Evolutionary conservation across 2,797 vertebrate species (phyloP).

Genomic region (Catostomus latipinnis): DNA sequence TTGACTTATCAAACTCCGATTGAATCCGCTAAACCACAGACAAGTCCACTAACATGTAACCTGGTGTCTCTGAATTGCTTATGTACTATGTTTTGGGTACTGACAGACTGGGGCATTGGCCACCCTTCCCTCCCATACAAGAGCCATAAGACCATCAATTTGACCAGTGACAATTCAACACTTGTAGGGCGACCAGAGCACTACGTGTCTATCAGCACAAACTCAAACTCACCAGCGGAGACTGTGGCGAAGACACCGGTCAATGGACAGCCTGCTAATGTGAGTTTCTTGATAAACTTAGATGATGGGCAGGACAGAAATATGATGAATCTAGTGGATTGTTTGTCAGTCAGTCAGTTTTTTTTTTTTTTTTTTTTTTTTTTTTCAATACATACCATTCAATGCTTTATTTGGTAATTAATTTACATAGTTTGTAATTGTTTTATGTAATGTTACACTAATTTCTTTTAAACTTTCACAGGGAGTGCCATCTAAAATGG

Average conservation of each 20-base stretch:
- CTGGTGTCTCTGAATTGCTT: slow-evolving; percentile 21
- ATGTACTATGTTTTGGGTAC: slow-evolving; percentile 58
- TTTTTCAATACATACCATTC: not conserved
- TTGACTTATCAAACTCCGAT: not conserved
- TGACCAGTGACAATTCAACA: slow-evolving; percentile 86
- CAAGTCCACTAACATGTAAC: slow-evolving; percentile 10
- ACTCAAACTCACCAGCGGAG: slow-evolving; percentile 66
- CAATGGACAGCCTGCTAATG: slow-evolving; percentile 70
- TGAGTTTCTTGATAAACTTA: slow-evolving; percentile 69
- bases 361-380: too few species aligned
- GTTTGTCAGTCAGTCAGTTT: not conserved
- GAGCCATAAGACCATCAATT: slow-evolving; percentile 90
- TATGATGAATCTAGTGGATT: not conserved
- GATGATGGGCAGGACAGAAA: not conserved
- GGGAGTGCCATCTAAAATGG: slow-evolving; percentile 76
- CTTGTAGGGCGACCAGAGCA: slow-evolving; percentile 85
- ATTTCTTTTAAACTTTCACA: slow-evolving; percentile 60
- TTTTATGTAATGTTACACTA: slow-evolving; percentile 11
- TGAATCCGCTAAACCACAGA: not conserved
- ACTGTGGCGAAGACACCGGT: slow-evolving; percentile 67
- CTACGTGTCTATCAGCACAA: slow-evolving; percentile 78
- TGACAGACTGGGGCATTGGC: slow-evolving; percentile 86
- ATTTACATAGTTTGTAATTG: not conserved
- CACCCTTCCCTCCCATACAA: slow-evolving; percentile 82
- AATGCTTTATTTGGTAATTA: not conserved